Evolutionary conservation across 2,113 vertebrate species (phyloP), one percentile per base, ranked within the genome.

Genomic region (Microcebus tavaratra): DNA sequence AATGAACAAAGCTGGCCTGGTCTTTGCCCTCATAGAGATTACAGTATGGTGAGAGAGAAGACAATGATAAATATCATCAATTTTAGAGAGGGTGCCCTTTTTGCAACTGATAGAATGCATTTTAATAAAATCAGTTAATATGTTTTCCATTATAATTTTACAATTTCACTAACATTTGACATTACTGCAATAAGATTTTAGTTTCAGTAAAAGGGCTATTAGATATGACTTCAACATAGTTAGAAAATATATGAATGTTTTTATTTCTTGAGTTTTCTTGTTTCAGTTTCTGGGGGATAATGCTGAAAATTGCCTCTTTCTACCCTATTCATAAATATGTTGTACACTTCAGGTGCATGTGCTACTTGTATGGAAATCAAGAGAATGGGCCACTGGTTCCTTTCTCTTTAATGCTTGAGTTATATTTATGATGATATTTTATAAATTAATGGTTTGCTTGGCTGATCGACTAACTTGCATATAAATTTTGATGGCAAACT

Each of bases 361-460:
- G 4, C 72, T 78, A 18, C 36, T 17, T n/a, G 50, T 67, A 68
- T 85, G 95, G 55, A 94, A 85, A 87, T 67, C 8, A 88, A 17
- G 3, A 68, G 91, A 91, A 80, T 45, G 21, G 14, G 4, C 36
- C 31, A 4, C 72, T 90, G 42, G 29, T 68, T 21, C 2, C 48
- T 53, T 84, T 48, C 42, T 70, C 83, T 21, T 20, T 53, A 81
- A 78, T 73, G 9, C 23, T 96, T 81, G 65, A 91, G 53, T 88
- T 88, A 75, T 31, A 68, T 82, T 94, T 91, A n/a, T 92, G 45
- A 93, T 78, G 9, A 57, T 94, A 45, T 73, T 88, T 96, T 95
- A 83, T 88, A 88, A 82, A 29, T 48, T 79, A 90, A 70, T 89
- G 14, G 23, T 65, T 98, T 94, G 78, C 27, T 92, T 94, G 21